Percentiles rank a stretch among this genome's conserved stretches.
Evolutionary conservation across 2,113 vertebrate genomes (phyloP).

Genomic region (Xiphorhynchus elegans): DNA sequence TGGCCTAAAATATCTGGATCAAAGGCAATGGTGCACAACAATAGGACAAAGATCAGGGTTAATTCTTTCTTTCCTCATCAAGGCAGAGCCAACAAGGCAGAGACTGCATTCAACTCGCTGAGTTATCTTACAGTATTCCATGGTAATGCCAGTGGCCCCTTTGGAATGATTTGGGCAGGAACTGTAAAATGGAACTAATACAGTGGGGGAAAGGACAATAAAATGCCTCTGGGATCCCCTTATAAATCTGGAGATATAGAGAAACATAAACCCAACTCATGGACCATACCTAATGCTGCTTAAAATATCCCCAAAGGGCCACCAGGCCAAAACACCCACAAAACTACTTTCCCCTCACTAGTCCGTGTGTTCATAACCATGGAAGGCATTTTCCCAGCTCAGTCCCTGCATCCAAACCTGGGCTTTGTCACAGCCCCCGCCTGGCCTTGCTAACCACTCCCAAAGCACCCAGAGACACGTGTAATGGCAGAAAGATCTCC

Average conservation of each 20-base stretch:
- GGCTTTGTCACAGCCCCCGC: not conserved
- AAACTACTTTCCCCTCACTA: not conserved
- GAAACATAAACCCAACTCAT: not conserved
- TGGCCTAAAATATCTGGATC: not conserved
- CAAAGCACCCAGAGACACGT: not conserved
- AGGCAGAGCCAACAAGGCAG: not conserved
- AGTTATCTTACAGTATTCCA: rapidly evolving
- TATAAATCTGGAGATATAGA: not conserved
- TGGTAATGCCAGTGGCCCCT: not conserved
- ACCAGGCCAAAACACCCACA: not conserved
- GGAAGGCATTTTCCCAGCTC: not conserved
- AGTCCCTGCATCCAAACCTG: not conserved
- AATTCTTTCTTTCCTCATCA: not conserved
- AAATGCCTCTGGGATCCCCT: not conserved
- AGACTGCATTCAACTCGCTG: not conserved
- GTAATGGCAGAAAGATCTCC: not conserved
- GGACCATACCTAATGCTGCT: not conserved
- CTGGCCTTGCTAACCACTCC: not conserved
- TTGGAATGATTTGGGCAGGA: not conserved
- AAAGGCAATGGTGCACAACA: rapidly evolving
- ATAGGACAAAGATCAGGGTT: not conserved
- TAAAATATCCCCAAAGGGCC: not conserved
- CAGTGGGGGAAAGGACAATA: not conserved
- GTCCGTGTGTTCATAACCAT: rapidly evolving
- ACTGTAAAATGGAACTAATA: not conserved